Conservation (phyloP, 2,797 vertebrate genomes). For the Ataeniobius toweri region DNA sequence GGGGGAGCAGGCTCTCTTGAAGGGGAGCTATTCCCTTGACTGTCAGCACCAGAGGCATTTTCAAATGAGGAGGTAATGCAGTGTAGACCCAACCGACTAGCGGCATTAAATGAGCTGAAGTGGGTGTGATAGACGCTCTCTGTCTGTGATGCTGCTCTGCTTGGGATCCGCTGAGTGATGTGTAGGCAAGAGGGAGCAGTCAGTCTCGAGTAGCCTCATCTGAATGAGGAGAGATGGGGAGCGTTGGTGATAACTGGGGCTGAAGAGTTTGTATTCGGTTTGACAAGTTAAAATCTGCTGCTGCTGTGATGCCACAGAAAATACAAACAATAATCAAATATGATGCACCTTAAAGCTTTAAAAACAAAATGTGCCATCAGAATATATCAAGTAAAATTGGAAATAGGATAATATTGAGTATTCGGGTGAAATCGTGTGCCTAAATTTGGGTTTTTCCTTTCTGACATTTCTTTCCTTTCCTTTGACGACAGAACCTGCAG, state of each 20-base stretch:
- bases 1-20: slow-evolving; percentile 48
- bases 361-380: background rate
- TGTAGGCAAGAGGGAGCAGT: slow-evolving; percentile 65
- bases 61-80: slow-evolving; percentile 31
- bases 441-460: background rate
- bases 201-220: slow-evolving; percentile 57
- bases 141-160: slow-evolving; percentile 53
- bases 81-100: slow-evolving; percentile 17
- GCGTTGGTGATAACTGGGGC: slow-evolving; percentile 25
- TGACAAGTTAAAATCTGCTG: slow-evolving; percentile 37
- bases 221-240: slow-evolving; percentile 40
- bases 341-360: background rate
- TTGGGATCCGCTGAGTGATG: slow-evolving; percentile 64
- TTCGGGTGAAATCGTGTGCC: slow-evolving; percentile 18
- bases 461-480: slow-evolving; percentile 15
- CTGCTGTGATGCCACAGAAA: slow-evolving; percentile 24
- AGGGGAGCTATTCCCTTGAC: slow-evolving; percentile 15
- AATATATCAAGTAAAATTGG: slow-evolving; percentile 26
- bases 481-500: slow-evolving; percentile 65
- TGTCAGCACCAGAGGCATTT: slow-evolving; percentile 41
- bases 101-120: slow-evolving; percentile 43
- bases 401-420: slow-evolving; percentile 28
- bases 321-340: slow-evolving; percentile 10
- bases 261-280: slow-evolving; percentile 36
- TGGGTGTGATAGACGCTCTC: slow-evolving; percentile 63